Evolutionary conservation across 35 echinoderm and acorn worm species (phyloP).

Genomic region (Lytechinus pictus): DNA sequence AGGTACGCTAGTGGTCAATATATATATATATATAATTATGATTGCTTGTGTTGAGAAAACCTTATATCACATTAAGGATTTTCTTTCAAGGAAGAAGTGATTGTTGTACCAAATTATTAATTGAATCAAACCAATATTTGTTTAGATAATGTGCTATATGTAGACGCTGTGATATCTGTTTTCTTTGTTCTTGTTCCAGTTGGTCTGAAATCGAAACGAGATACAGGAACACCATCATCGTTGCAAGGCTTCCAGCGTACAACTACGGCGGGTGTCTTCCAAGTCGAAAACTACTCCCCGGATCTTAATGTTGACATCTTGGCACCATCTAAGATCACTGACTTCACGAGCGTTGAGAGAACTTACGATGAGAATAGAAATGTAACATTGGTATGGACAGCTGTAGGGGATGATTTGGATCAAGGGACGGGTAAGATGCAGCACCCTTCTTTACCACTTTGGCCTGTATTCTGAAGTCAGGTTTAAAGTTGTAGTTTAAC

Average conservation of each 20-base stretch:
- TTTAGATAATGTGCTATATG: no score
- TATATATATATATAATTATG: no score
- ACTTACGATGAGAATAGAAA: not conserved
- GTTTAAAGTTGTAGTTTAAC: no score
- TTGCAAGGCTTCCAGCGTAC: not conserved
- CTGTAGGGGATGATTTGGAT: constrained; percentile 4
- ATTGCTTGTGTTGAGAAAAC: no score
- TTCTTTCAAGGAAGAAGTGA: no score
- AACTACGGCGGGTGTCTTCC: not conserved
- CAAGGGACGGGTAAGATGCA: not conserved
- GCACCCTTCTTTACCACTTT: not conserved
- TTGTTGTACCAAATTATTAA: no score
- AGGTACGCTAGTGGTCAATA: no score
- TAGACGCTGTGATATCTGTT: not conserved
- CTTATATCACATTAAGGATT: no score
- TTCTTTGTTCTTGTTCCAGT: not conserved
- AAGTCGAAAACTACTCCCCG: not conserved
- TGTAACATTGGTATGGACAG: not conserved
- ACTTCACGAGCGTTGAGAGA: not conserved
- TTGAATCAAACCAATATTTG: no score
- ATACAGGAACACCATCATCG: not conserved
- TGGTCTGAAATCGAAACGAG: not conserved
- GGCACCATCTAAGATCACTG: not conserved
- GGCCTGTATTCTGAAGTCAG: no score
- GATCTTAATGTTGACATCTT: not conserved